Evolutionary conservation across 2,113 vertebrate genomes (phyloP).

Genomic region (Tragelaphus imberbis): DNA sequence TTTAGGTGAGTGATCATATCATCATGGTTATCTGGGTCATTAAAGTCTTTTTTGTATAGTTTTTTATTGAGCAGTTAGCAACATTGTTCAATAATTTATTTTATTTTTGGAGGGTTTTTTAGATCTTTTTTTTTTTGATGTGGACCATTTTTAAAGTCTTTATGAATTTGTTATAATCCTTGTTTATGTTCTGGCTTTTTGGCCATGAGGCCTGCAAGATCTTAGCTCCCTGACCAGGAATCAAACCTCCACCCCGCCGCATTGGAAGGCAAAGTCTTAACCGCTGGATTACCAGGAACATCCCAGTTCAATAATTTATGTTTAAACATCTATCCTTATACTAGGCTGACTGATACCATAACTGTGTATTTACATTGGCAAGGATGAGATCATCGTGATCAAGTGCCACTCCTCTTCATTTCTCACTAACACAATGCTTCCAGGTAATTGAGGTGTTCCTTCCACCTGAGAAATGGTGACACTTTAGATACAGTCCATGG

Average conservation of each 20-base stretch:
- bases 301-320: neutral
- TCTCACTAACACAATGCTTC: neutral
- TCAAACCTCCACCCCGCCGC: accelerated
- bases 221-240: neutral
- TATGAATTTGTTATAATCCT: neutral
- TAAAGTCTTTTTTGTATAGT: neutral
- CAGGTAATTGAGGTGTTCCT: slow-evolving; percentile 76
- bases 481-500: slow-evolving; percentile 32
- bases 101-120: neutral
- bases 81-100: neutral
- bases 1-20: neutral
- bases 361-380: neutral
- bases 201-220: neutral
- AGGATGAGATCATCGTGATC: neutral
- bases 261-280: neutral
- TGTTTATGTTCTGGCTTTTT: neutral
- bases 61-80: neutral
- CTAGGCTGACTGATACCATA: neutral
- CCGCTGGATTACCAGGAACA: neutral
- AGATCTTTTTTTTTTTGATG: neutral
- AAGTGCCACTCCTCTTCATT: neutral
- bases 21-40: neutral
- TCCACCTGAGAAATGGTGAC: slow-evolving; percentile 57
- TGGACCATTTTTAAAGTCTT: neutral
- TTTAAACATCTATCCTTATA: slow-evolving; percentile 9